Conservation (phyloP, 2,113 vertebrate species). For the Gopherus flavomarginatus region DNA sequence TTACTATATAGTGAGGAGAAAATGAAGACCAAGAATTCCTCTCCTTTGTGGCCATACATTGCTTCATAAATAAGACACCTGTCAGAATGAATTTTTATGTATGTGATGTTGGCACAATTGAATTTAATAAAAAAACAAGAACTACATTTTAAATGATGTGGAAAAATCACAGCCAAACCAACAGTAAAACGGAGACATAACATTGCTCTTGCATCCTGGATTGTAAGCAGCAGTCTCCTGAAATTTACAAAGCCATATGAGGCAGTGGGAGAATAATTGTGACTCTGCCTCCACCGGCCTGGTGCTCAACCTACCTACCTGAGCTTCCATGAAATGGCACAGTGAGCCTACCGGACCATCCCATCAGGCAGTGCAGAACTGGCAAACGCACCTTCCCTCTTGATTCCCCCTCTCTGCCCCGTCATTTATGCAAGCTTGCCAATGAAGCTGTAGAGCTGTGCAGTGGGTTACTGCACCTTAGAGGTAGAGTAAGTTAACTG, state of each 20-base stretch:
- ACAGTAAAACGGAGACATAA: not conserved
- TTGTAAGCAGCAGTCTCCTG: not conserved
- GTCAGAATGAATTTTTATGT: not conserved
- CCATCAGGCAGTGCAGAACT: not conserved
- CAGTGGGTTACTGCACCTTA: not conserved
- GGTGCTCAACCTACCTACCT: not conserved
- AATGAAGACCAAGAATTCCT: rapidly evolving
- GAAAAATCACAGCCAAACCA: not conserved
- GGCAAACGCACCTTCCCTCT: not conserved
- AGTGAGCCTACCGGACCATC: not conserved
- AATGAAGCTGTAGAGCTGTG: not conserved
- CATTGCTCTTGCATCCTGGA: not conserved
- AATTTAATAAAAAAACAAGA: not conserved
- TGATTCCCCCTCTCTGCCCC: not conserved
- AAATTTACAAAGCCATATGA: not conserved
- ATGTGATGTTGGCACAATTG: not conserved
- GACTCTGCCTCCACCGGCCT: not conserved
- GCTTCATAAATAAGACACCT: not conserved
- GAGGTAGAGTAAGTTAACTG: not conserved
- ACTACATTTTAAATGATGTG: not conserved
- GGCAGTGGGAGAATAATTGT: rapidly evolving
- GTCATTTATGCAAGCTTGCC: not conserved
- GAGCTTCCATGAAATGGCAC: rapidly evolving
- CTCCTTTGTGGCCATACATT: not conserved
- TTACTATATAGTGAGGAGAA: not conserved